A percentile compares a stretch with the other conserved stretches of the same genome.
Evolutionary conservation across 2,113 vertebrate genomes (phyloP).

Genomic region (Myrmecobius fasciatus): DNA sequence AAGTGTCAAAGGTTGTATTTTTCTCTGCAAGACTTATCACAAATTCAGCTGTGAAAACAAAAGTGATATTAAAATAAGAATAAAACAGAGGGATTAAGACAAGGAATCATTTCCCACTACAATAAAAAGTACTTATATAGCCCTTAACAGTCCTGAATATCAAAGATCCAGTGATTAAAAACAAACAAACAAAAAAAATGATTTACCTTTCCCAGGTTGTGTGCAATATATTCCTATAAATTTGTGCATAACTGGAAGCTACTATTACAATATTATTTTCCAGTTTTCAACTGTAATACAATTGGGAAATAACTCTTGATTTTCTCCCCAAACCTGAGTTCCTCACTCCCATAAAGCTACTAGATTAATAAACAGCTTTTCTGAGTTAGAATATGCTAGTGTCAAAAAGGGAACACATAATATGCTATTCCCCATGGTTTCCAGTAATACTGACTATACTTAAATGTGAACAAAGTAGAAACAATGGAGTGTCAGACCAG

Average conservation of each 20-base stretch:
- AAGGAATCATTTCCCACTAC: constrained; percentile 19
- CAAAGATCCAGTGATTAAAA: neutral
- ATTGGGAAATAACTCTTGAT: neutral
- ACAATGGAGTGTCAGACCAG: neutral
- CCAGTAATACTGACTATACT: neutral
- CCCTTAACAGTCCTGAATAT: constrained; percentile 9
- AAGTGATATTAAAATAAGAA: neutral
- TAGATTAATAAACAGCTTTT: neutral
- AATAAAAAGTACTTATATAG: constrained; percentile 25
- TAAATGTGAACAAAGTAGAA: neutral
- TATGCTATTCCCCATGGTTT: neutral
- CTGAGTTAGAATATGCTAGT: neutral
- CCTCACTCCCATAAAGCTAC: neutral
- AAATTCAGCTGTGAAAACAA: constrained; percentile 90
- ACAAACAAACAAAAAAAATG: constrained; percentile 14
- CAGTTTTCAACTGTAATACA: neutral
- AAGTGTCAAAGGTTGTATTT: constrained; percentile 90
- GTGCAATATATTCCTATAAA: neutral
- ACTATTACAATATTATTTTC: neutral
- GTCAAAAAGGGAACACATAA: neutral
- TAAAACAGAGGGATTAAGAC: neutral
- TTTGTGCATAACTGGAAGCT: constrained; percentile 10
- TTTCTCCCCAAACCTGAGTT: neutral
- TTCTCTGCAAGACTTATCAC: constrained; percentile 96
- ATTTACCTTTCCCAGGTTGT: constrained; percentile 30